phyloP scores from a whole-genome alignment of 2,888 invertebrate species.

The Polydesmus complanatus region DNA sequence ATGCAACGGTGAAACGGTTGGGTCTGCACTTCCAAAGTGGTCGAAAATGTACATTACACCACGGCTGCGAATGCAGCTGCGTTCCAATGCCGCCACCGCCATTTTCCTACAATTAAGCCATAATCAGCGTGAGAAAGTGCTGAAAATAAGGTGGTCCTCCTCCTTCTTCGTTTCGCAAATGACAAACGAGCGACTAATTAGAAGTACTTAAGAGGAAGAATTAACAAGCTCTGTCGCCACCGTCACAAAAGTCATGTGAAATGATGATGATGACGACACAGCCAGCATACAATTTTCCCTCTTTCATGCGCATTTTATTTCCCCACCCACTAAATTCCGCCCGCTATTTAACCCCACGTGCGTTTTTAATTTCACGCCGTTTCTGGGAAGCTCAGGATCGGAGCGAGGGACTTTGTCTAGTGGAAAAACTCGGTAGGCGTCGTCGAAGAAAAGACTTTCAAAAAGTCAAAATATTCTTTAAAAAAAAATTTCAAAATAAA shows the following conservation, averaged over 20 bases:
- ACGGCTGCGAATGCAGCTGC: background rate
- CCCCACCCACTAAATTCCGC: background rate
- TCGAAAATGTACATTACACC: background rate
- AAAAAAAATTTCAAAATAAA: too few species aligned
- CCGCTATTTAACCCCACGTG: background rate
- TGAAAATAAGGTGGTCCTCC: background rate
- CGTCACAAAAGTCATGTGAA: background rate
- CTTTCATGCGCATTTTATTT: background rate
- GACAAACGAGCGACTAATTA: background rate
- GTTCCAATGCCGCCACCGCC: background rate
- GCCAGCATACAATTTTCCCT: background rate
- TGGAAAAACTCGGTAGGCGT: too few species aligned
- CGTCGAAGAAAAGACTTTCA: too few species aligned
- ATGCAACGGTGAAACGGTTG: background rate
- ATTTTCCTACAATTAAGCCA: background rate
- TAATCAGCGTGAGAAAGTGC: background rate
- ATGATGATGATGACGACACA: background rate
- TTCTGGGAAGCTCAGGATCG: too few species aligned
- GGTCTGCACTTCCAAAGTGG: background rate
- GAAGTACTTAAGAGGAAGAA: background rate
- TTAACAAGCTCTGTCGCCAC: background rate
- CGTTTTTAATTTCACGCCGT: too few species aligned
- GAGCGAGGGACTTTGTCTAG: too few species aligned
- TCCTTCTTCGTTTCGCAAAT: background rate
- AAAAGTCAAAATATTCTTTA: too few species aligned